Base-by-base conservation (phyloP, 1,140 invertebrate genomes). In the Atta texana region DNA sequence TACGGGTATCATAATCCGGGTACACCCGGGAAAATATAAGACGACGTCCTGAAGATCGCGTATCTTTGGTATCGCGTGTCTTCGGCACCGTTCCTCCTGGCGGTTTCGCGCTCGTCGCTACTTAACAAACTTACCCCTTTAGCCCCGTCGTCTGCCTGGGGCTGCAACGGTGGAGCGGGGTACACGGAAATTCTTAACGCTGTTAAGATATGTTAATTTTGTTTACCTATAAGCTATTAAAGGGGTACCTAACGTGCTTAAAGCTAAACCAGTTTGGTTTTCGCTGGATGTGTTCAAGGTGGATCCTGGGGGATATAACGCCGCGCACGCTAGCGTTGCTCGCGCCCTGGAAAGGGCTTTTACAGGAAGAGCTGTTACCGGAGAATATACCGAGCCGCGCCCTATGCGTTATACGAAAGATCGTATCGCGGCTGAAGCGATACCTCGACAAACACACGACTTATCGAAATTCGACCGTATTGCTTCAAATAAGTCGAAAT, bases 181-280 rank as follows among this genome's bases (percentile, higher is more conserved):
- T 49, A 91, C 90, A 86, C 88, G 92, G 93, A 94, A 95, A 94
- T 95, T 95, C 94, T 95, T 95, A 95, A 95, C 94, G 91, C 93
- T 95, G 94, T 95, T 95, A 95, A 95, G 94, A 94, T 95, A 95
- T 95, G 94, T 95, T 95, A 95, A 95, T 95, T 94, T 95, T 95
- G 94, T 95, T 95, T 95, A 95, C 95, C 94, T 95, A 95, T 95
- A 95, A 95, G 94, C 94, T 95, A 95, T 95, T 95, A 95, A 95
- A 95, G 94, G 93, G 93, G 91, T 92, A 84, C 93, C 93, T 94
- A 95, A 95, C 93, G 91, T 94, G 93, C 94, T 95, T 95, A 95
- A 93, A 94, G 94, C 93, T 95, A 95, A 95, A 94, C 93, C 94
- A 95, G 94, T 95, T 95, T 95, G 94, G 93, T 95, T 95, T 95